A percentile compares a stretch with the other conserved stretches of the same genome.
phyloP scores from a whole-genome alignment of 2,113 vertebrate genomes.

The Podocnemis expansa region DNA sequence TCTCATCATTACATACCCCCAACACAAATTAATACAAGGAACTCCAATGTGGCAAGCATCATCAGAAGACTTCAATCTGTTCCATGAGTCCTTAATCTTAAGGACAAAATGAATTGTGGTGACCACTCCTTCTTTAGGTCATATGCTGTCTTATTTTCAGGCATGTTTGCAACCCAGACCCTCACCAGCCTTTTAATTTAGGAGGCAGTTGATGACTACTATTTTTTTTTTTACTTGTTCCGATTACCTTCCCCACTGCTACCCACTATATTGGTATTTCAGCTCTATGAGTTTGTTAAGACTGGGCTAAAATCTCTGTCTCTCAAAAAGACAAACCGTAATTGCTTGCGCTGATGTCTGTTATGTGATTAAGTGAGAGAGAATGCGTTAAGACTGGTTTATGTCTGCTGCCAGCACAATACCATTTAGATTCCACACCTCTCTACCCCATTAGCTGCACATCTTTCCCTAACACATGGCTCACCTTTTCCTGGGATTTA shows the following conservation, averaged over 20 bases:
- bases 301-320: neutral
- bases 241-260: slow-evolving; percentile 31
- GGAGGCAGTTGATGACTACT: slow-evolving; percentile 34
- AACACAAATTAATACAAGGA: neutral
- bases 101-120: neutral
- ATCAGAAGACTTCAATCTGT: slow-evolving; percentile 8
- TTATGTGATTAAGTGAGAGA: neutral
- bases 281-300: slow-evolving; percentile 18
- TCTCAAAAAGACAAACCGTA: slow-evolving; percentile 41
- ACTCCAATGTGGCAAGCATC: neutral
- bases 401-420: neutral
- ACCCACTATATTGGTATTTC: slow-evolving; percentile 3
- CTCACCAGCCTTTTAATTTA: slow-evolving; percentile 57
- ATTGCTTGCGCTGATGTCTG: slow-evolving; percentile 19
- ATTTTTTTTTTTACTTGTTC: neutral
- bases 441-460: neutral
- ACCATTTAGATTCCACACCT: slow-evolving; percentile 9
- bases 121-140: slow-evolving; percentile 42
- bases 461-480: neutral
- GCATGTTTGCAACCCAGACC: slow-evolving; percentile 18
- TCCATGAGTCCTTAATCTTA: slow-evolving; percentile 9
- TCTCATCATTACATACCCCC: fast-evolving
- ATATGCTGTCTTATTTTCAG: slow-evolving; percentile 9
- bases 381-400: slow-evolving; percentile 26
- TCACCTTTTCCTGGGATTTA: neutral